Conservation (phyloP, 1,140 invertebrate species). For the Coenobita brevimanus region DNA sequence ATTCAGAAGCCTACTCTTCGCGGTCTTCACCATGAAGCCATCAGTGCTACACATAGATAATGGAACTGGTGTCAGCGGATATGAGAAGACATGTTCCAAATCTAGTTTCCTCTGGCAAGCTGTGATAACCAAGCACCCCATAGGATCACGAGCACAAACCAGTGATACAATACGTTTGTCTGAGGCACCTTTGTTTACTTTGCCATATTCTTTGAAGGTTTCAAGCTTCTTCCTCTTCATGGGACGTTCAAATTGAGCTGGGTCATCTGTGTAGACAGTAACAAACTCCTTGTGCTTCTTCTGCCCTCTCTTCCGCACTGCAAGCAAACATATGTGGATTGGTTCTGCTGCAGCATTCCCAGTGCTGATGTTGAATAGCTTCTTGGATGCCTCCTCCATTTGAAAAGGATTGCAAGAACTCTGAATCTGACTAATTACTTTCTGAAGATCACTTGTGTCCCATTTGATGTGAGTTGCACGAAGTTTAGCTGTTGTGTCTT, state of each 20-base stretch:
- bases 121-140: not conserved
- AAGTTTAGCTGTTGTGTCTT: not conserved
- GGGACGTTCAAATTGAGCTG: not conserved
- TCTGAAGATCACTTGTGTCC: slow-evolving; percentile 10
- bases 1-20: not conserved
- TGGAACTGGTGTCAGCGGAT: slow-evolving; percentile 21
- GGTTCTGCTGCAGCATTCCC: not conserved
- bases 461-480: not conserved
- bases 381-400: not conserved
- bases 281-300: not conserved
- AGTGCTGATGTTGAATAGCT: slow-evolving; percentile 14
- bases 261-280: not conserved
- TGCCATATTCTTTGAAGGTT: not conserved
- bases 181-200: not conserved
- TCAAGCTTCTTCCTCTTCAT: not conserved
- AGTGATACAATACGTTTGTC: not conserved
- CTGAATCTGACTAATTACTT: not conserved
- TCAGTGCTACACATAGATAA: not conserved
- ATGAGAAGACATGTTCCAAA: slow-evolving; percentile 21
- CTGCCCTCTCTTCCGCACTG: not conserved
- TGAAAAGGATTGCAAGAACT: not conserved
- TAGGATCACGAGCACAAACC: not conserved
- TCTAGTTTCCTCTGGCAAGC: not conserved
- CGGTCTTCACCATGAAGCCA: not conserved
- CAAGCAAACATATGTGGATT: not conserved